These are phyloP conservation scores for Pseudomyrmex flavicornis DNA, from an alignment of 1,140 invertebrate species.

Conservation along the genomic window DNA sequence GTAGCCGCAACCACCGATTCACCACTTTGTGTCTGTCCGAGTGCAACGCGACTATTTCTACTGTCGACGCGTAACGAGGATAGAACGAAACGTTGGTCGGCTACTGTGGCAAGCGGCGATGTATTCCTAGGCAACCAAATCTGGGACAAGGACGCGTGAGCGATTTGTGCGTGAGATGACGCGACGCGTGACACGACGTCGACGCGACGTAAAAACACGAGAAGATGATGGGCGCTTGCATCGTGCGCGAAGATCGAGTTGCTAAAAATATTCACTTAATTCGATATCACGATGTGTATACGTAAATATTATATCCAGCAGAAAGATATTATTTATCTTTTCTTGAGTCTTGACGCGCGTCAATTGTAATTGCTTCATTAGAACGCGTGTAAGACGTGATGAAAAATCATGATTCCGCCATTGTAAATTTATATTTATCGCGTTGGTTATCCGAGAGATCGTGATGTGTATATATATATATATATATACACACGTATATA, in stretches of 20 bases:
- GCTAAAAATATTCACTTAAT: slow-evolving; percentile 18
- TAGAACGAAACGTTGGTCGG: slow-evolving; percentile 77
- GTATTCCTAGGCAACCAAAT: slow-evolving; percentile 75
- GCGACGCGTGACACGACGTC: slow-evolving; percentile 57
- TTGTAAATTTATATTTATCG: too few species aligned
- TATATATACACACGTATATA: too few species aligned
- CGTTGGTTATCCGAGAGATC: background rate
- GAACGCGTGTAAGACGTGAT: too few species aligned
- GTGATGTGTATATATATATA: background rate
- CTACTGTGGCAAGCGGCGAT: slow-evolving; percentile 63
- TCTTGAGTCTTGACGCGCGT: background rate
- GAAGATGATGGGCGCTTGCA: slow-evolving; percentile 6
- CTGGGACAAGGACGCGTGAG: slow-evolving; percentile 79
- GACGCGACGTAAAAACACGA: slow-evolving; percentile 33
- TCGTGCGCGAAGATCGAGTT: background rate
- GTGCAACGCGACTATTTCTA: slow-evolving; percentile 76
- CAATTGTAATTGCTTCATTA: background rate
- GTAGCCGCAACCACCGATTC: slow-evolving; percentile 43
- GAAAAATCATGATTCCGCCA: too few species aligned
- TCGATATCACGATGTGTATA: background rate
- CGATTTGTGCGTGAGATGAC: slow-evolving; percentile 72
- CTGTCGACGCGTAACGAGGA: slow-evolving; percentile 71
- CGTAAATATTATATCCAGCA: too few species aligned
- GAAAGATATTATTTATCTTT: too few species aligned
- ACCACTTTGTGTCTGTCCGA: slow-evolving; percentile 59